Evolutionary conservation across 1,140 invertebrate species (phyloP), one percentile per base, ranked within the genome.

Genomic region (Diabrotica virgifera): DNA sequence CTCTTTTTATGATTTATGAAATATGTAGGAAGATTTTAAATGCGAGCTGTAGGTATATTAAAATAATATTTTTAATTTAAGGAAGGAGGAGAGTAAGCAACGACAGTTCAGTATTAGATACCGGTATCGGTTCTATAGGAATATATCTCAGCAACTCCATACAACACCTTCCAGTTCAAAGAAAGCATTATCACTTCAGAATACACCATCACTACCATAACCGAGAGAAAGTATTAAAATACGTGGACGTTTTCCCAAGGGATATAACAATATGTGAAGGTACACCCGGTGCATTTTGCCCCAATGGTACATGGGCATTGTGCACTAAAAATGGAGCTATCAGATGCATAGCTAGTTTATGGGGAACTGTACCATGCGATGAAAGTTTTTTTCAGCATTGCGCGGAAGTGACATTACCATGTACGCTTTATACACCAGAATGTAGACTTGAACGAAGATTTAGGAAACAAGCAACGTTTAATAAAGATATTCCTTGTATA

Each of bases 131-230:
- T n/a, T 52, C 62, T 57, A 37, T 70, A 14, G 68, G 68, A 14
- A 64, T 70, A n/a, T 70, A 59, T 54, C 59, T 70, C 10, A 65
- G 68, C 12, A 66, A 70, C 14, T 36, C 14, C 53, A 46, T 70
- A 38, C 62, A 50, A 13, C 46, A 51, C 46, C 14, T 70, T 5
- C 55, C 62, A 52, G 59, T 52, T 52, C 68, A 64, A 46, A 70
- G 40, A 46, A 61, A 62, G 40, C 64, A 66, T 35, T 65, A 70
- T 51, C 68, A 70, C 50, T 71, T 69, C 46, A 60, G 35, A 36
- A 67, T 71, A 6, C 64, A 69, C 35, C 70, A 71, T 61, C 68
- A 71, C 40, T 64, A 71, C 24, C 70, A 71, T 46, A 69, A 71
- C 54, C 58, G 40, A 13, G 60, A 69, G 0, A 55, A 24, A 35